Percentiles rank a stretch among this genome's conserved stretches.
Conservation (phyloP, 2,113 vertebrate genomes). For the Toxostoma redivivum region DNA sequence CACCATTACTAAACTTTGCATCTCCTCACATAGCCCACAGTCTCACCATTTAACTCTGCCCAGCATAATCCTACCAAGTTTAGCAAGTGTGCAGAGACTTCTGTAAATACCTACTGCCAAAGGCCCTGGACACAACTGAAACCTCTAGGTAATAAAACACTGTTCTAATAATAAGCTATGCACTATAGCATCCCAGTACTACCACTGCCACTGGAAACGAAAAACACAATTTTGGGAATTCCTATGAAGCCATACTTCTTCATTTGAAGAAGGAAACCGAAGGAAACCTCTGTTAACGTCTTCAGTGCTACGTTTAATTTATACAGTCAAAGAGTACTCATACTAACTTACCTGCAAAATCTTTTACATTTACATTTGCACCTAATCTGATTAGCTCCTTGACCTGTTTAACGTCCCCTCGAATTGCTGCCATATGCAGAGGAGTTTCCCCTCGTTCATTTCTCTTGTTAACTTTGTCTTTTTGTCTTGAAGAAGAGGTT, state of each 20-base stretch:
- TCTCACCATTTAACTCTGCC: background rate
- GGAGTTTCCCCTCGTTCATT: constrained; percentile 97
- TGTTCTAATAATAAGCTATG: background rate
- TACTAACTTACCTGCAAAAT: constrained; percentile 89
- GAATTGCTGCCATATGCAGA: constrained; percentile 96
- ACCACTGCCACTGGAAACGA: background rate
- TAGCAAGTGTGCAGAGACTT: background rate
- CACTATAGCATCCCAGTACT: background rate
- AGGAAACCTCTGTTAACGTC: background rate
- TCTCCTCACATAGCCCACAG: background rate
- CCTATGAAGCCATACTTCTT: background rate
- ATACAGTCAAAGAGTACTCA: background rate
- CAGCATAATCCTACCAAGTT: background rate
- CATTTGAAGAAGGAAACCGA: background rate
- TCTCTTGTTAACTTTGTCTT: constrained; percentile 99
- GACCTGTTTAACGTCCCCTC: constrained; percentile 94
- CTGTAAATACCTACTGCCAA: background rate
- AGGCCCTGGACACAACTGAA: background rate
- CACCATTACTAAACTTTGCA: background rate
- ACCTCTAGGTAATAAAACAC: background rate
- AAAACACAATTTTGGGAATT: background rate
- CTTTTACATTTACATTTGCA: constrained; percentile 97
- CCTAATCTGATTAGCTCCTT: constrained; percentile 95
- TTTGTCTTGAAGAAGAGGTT: constrained; percentile 89
- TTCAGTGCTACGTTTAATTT: background rate